Conservation (phyloP, 2,113 vertebrate genomes). For the Menura novaehollandiae region DNA sequence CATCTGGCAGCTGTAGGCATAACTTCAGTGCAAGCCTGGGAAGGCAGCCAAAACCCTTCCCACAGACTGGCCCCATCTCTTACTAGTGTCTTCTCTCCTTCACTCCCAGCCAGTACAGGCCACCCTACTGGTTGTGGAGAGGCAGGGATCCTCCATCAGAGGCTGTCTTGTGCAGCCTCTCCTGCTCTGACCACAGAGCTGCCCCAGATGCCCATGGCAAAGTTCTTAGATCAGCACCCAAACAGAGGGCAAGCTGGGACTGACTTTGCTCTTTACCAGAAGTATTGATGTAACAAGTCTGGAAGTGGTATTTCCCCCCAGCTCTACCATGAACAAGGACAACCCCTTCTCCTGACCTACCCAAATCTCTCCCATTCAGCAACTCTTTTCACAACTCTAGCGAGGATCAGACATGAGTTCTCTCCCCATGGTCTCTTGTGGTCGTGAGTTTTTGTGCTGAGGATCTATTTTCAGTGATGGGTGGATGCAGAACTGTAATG, state of each 20-base stretch:
- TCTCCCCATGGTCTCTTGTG: not conserved
- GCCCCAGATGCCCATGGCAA: not conserved
- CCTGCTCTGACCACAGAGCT: not conserved
- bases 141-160: not conserved
- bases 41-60: constrained; percentile 26
- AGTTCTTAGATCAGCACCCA: not conserved
- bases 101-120: not conserved
- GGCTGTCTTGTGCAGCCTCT: not conserved
- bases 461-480: not conserved
- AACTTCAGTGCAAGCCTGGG: not conserved
- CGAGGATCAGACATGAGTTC: not conserved
- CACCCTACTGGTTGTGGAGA: not conserved
- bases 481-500: not conserved
- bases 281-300: not conserved
- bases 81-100: not conserved
- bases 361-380: not conserved
- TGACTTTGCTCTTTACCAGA: not conserved
- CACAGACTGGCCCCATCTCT: not conserved
- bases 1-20: constrained; percentile 8
- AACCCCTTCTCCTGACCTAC: not conserved
- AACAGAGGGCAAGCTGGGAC: not conserved
- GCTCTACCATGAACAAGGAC: not conserved
- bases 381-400: not conserved
- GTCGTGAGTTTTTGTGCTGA: not conserved
- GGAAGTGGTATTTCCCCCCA: not conserved